Conservation (phyloP, 2,888 invertebrate genomes). For the Cantharis rufa region DNA sequence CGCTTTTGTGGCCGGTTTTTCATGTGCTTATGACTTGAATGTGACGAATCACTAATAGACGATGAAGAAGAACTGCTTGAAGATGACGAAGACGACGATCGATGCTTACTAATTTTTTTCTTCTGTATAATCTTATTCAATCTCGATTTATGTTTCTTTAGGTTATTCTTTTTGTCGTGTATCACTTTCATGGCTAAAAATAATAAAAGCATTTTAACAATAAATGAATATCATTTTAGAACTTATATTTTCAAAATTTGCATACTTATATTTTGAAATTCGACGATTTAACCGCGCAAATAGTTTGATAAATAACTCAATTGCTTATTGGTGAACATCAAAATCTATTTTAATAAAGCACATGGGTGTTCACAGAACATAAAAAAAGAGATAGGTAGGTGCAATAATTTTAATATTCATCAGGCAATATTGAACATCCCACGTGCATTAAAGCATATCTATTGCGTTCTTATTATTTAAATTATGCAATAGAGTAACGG, state of each 20-base stretch:
- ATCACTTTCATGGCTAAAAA: not conserved
- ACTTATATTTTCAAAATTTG: not conserved
- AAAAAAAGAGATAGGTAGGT: not conserved
- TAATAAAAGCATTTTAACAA: not conserved
- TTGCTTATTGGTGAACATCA: not conserved
- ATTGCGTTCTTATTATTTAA: not conserved
- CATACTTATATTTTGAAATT: not conserved
- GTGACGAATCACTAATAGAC: constrained; percentile 3
- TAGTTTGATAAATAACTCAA: not conserved
- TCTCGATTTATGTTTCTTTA: not conserved
- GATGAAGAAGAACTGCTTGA: constrained; percentile 4
- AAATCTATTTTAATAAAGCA: not conserved
- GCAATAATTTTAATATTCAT: not conserved
- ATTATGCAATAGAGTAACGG: not conserved
- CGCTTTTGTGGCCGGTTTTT: not conserved
- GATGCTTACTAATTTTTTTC: not conserved
- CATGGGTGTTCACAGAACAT: not conserved
- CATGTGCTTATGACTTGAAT: not conserved
- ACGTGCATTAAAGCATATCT: not conserved
- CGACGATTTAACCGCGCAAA: not conserved
- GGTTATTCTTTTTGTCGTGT: not conserved
- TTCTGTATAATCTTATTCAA: not conserved
- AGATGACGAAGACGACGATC: not conserved
- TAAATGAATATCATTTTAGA: not conserved
- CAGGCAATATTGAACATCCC: not conserved